Percentiles rank a stretch among this genome's conserved stretches.
Conservation (phyloP, 2,797 vertebrate species). For the Pangasius sanitwongsei region DNA sequence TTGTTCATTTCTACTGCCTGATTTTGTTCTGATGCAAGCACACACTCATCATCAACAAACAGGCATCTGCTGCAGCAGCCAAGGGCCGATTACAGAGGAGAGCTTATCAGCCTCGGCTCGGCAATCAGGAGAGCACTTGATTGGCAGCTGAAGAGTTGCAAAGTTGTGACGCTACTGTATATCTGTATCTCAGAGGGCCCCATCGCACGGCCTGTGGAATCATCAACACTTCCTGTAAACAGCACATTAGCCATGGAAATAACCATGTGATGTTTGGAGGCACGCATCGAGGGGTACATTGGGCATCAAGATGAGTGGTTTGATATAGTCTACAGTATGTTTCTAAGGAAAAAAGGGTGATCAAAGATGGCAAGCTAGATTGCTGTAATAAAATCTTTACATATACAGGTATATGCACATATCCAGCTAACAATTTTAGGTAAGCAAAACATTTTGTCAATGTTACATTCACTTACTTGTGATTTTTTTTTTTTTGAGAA, state of each 20-base stretch:
- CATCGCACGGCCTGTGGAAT: conserved; percentile 53
- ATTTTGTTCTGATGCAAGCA: conserved; percentile 55
- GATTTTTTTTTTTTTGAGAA: neutral
- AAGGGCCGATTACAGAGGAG: conserved; percentile 57
- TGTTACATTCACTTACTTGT: neutral
- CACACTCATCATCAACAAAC: conserved; percentile 66
- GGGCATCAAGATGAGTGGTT: conserved; percentile 37
- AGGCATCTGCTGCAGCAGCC: conserved; percentile 57
- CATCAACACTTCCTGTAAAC: conserved; percentile 60
- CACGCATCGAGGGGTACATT: conserved; percentile 10
- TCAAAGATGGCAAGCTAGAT: neutral
- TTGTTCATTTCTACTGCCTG: conserved; percentile 48
- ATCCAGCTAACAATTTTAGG: neutral
- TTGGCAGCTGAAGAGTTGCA: conserved; percentile 57
- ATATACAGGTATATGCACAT: neutral
- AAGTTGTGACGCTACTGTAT: conserved; percentile 52
- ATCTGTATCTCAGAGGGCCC: conserved; percentile 59
- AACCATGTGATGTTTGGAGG: conserved; percentile 30
- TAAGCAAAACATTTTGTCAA: neutral
- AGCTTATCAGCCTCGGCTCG: conserved; percentile 55
- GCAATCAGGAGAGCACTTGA: conserved; percentile 68
- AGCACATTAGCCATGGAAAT: conserved; percentile 59
- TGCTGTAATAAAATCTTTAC: conserved; percentile 4
- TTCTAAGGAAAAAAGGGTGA: neutral
- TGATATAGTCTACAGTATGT: conserved; percentile 34